phyloP scores from a whole-genome alignment of 2,797 vertebrate species.

The Aselliscus stoliczkanus region DNA sequence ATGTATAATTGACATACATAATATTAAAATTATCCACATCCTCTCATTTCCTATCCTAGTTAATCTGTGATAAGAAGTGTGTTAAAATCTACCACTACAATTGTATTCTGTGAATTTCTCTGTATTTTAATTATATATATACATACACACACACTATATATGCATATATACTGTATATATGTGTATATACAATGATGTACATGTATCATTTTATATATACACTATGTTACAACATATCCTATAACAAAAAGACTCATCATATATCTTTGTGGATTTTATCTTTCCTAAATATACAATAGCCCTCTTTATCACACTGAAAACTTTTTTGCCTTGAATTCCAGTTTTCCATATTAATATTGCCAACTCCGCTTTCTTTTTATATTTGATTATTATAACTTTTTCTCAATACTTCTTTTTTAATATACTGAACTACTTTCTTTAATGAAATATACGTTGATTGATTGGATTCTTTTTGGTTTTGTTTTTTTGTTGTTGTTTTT shows the following conservation, averaged over 20 bases:
- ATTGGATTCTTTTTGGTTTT: too few species aligned
- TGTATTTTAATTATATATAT: not conserved
- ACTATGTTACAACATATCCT: not conserved
- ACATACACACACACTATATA: not conserved
- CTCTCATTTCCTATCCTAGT: not conserved
- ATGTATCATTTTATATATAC: not conserved
- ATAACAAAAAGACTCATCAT: not conserved
- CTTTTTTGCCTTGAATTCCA: not conserved
- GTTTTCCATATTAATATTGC: not conserved
- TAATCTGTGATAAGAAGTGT: not conserved
- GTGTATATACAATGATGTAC: not conserved
- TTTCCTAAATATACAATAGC: not conserved
- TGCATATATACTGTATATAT: not conserved
- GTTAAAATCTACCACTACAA: not conserved
- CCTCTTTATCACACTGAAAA: not conserved
- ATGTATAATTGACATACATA: not conserved
- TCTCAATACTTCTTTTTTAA: not conserved
- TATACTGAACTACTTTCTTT: not conserved
- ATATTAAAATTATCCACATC: not conserved
- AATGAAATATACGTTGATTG: not conserved
- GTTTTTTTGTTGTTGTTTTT: not conserved
- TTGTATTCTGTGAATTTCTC: not conserved
- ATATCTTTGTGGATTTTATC: not conserved
- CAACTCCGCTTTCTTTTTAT: not conserved
- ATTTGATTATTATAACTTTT: not conserved